Base-by-base conservation (phyloP, 1,140 invertebrate genomes). In the Mamestra configurata region DNA sequence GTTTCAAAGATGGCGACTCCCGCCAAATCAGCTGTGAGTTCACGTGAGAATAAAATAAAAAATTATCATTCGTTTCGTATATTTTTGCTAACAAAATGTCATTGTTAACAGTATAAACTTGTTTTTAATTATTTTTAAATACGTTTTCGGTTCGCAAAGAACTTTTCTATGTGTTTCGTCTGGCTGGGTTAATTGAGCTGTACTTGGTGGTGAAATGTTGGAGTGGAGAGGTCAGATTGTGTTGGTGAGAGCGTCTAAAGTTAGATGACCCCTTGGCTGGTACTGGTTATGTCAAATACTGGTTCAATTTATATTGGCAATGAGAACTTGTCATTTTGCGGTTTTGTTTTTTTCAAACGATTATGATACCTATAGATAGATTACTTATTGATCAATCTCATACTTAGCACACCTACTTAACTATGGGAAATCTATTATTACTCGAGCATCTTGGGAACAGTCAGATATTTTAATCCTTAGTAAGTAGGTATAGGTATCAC, bases 21-120 rank as follows among this genome's bases (percentile, higher is more conserved):
- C 61, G 61, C 61, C 61, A 66, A 66, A 66, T 40, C 61, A 66
- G 35, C 35, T 40, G 61, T 35, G 5, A n/a, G 35, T 37, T 64
- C 59, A 66, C 61, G 10, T 40, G 18, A 18, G 18, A 40, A 66
- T 59, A 13, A 15, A 59, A 31, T 59, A 57, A 40, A 24, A 13
- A 15, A 59, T 31, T 59, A 57, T 49, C 43, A 49, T 49, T 49
- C 43, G 15, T n/a, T 49, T 57, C 53, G 7, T 13, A 22, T 57
- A 57, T 57, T 57, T 57, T 57, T 27, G 53, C 53, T 57, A 57
- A 57, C 53, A 27, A 57, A 57, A 13, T 57, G 22, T 57, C 53
- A 57, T 57, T 57, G 53, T 57, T 57, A 57, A 57, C 53, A 22
- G 53, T 57, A 27, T 15, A 57, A 57, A 57, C 53, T 20, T 57